phyloP scores from a whole-genome alignment of 35 echinoderm and acorn worm genomes.

The Chiridota heheva region DNA sequence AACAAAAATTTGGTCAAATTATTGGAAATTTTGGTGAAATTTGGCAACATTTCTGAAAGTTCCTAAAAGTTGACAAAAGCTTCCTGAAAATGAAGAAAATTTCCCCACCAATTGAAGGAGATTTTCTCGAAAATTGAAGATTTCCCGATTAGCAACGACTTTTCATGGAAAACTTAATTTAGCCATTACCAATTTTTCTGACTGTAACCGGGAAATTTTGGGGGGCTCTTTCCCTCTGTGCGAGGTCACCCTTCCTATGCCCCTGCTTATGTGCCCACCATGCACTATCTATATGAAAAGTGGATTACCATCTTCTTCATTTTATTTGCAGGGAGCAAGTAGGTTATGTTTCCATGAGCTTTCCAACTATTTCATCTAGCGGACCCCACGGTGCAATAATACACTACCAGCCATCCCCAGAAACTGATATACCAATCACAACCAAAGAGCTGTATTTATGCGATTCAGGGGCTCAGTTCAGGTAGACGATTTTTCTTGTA shows the following conservation, averaged over 20 bases:
- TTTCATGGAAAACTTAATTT: no score
- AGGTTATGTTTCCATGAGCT: constrained; percentile 83
- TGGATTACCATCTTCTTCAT: neutral
- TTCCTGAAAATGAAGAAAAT: no score
- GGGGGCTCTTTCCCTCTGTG: neutral
- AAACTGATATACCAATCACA: constrained; percentile 72
- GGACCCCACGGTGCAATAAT: constrained; percentile 92
- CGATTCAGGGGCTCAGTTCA: constrained; percentile 94
- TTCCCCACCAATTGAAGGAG: no score
- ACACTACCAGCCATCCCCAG: constrained; percentile 79
- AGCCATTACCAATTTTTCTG: neutral
- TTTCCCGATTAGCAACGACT: no score
- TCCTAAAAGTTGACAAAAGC: no score
- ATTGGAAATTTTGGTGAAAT: no score
- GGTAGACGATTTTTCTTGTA: constrained; percentile 26
- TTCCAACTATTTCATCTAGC: constrained; percentile 80
- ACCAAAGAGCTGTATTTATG: constrained; percentile 82
- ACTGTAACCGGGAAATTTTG: no score
- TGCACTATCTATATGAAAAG: neutral
- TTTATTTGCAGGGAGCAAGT: constrained; percentile 72
- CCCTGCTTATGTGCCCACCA: neutral
- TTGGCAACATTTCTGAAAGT: no score
- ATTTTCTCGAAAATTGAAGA: no score
- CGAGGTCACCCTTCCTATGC: no score
- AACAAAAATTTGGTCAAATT: no score